phyloP scores from a whole-genome alignment of 1,140 invertebrate species.

The Scaptomyza graminum region DNA sequence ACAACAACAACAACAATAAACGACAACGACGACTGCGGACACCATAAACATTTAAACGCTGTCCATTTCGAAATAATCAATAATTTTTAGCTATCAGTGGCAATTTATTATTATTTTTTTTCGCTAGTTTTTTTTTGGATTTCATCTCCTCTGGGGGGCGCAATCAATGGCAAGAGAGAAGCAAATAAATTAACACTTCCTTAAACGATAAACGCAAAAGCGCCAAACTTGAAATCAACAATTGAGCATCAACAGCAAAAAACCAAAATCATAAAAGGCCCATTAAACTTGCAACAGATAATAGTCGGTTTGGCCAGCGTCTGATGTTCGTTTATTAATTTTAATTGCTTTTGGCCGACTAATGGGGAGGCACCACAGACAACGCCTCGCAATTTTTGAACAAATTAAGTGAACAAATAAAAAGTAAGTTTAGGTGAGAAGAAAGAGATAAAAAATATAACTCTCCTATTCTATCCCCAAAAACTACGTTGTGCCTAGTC shows the following conservation, averaged over 20 bases:
- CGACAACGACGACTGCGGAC: conserved; percentile 43
- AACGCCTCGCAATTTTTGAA: conserved; percentile 45
- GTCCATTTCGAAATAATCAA: conserved; percentile 82
- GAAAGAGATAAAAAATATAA: background rate
- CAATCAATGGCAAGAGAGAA: conserved; percentile 28
- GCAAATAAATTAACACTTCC: conserved; percentile 82
- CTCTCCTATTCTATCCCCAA: too few species aligned
- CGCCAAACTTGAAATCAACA: conserved; percentile 26
- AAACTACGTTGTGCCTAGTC: too few species aligned
- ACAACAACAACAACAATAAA: conserved; percentile 39
- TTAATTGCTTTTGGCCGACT: conserved; percentile 63
- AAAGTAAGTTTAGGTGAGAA: background rate
- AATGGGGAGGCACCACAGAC: conserved; percentile 39
- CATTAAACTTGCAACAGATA: conserved; percentile 56
- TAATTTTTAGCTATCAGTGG: conserved; percentile 80
- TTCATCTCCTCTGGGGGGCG: conserved; percentile 28
- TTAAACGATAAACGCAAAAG: conserved; percentile 75
- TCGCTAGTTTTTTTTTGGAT: conserved; percentile 42
- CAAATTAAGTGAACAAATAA: conserved; percentile 51
- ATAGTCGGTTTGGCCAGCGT: conserved; percentile 42
- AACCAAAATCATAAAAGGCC: background rate
- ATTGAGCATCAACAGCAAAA: conserved; percentile 17
- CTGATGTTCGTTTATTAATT: conserved; percentile 78
- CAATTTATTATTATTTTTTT: conserved; percentile 74
- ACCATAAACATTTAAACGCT: conserved; percentile 77